A percentile compares a stretch with the other conserved stretches of the same genome.
These are phyloP conservation scores for Ophiodon elongatus DNA, from an alignment of 2,113 vertebrate species.

Conservation along the genomic window DNA sequence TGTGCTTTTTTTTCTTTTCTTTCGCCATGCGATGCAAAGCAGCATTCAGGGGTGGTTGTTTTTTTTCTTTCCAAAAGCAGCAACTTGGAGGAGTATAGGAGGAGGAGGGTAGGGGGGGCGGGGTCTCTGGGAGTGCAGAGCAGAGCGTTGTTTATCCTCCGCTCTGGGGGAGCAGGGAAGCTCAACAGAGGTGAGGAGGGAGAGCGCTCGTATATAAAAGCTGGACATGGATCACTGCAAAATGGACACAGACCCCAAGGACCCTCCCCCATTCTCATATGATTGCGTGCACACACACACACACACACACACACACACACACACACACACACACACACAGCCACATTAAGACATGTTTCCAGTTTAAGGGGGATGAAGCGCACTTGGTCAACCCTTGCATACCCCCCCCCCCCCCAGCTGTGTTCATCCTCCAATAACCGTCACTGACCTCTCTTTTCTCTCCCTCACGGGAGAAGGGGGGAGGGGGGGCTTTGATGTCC, in stretches of 20 bases:
- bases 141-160: conserved; percentile 51
- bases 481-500: conserved; percentile 65
- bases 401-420: conserved; percentile 57
- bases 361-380: conserved; percentile 58
- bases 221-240: conserved; percentile 65
- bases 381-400: conserved; percentile 53
- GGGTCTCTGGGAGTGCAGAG: conserved; percentile 40
- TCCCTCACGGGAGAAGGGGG: conserved; percentile 33
- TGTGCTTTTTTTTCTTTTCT: conserved; percentile 66
- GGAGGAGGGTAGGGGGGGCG: conserved; percentile 4
- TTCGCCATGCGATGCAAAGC: conserved; percentile 68
- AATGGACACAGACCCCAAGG: conserved; percentile 49
- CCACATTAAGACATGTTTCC: conserved; percentile 59
- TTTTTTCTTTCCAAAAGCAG: conserved; percentile 42
- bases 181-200: conserved; percentile 42
- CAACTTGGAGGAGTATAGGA: conserved; percentile 21
- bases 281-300: conserved; percentile 9
- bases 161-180: conserved; percentile 33
- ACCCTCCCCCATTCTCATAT: conserved; percentile 35
- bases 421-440: conserved; percentile 53
- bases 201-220: conserved; percentile 28
- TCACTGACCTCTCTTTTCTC: conserved; percentile 59
- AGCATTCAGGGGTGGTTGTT: conserved; percentile 15
- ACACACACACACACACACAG: conserved; percentile 27
- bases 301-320: conserved; percentile 1